Percentiles rank a stretch among this genome's conserved stretches.
phyloP scores from a whole-genome alignment of 2,797 vertebrate species.

The Todus mexicanus region DNA sequence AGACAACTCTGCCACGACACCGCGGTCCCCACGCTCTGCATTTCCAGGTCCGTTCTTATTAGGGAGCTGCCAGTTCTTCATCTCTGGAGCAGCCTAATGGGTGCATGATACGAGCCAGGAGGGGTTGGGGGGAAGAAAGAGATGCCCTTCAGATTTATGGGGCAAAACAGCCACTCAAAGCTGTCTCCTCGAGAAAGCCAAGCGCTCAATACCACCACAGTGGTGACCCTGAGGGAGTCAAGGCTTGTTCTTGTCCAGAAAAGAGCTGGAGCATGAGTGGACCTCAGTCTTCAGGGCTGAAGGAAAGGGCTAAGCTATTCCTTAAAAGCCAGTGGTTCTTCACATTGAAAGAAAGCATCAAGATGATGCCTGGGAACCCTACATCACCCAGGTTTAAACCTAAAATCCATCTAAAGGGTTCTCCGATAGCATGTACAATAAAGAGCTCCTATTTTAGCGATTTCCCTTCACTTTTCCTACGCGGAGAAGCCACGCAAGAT shows the following conservation, averaged over 20 bases:
- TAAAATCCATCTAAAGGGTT: background rate
- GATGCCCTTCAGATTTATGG: rapidly evolving
- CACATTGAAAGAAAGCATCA: background rate
- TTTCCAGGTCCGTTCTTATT: background rate
- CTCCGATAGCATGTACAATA: rapidly evolving
- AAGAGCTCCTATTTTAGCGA: background rate
- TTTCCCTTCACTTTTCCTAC: background rate
- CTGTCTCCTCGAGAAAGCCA: background rate
- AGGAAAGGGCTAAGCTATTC: background rate
- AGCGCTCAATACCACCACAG: rapidly evolving
- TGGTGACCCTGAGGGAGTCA: background rate
- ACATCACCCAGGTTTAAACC: rapidly evolving
- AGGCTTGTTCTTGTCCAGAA: background rate
- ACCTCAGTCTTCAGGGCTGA: background rate
- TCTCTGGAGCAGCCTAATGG: background rate
- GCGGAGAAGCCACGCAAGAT: background rate
- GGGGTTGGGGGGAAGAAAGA: too few relatives aligned
- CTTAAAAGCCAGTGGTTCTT: background rate
- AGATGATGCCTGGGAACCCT: too few relatives aligned
- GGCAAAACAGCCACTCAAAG: background rate
- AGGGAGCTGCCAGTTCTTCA: background rate
- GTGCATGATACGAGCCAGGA: rapidly evolving
- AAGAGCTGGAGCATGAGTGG: background rate
- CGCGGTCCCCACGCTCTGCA: rapidly evolving
- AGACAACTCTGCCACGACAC: background rate